A percentile compares a stretch with the other conserved stretches of the same genome.
phyloP scores from a whole-genome alignment of 2,888 invertebrate genomes.

The Sesamia inferens region DNA sequence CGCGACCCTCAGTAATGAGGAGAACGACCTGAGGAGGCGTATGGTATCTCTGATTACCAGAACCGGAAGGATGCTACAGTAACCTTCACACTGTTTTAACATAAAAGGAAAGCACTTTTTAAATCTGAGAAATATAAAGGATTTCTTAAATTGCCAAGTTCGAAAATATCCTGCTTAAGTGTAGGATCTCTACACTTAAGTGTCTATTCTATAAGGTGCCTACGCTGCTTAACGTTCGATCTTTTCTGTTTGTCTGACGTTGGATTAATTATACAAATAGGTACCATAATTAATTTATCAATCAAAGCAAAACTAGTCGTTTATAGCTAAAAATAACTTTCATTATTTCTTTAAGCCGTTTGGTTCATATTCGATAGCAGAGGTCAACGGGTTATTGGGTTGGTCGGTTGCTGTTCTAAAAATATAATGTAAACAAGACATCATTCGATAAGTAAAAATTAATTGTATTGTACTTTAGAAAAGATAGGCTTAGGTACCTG shows the following conservation, averaged over 20 bases:
- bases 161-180: background rate
- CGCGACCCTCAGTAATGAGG: no score
- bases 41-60: background rate
- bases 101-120: background rate
- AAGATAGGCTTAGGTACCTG: background rate
- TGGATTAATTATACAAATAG: background rate
- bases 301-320: background rate
- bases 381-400: conserved; percentile 61
- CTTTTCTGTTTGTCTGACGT: background rate
- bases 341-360: conserved; percentile 26
- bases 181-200: background rate
- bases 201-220: no score
- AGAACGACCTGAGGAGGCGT: no score
- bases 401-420: conserved; percentile 43
- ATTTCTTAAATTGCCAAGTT: background rate
- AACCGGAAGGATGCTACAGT: background rate
- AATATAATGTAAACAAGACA: conserved; percentile 44
- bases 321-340: conserved; percentile 12
- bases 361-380: conserved; percentile 24
- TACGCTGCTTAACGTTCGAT: background rate
- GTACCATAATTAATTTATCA: conserved; percentile 2
- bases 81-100: background rate
- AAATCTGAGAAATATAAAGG: background rate
- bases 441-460: conserved; percentile 8
- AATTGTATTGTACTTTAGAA: background rate